These are phyloP conservation scores for Meandrusa payeni DNA, from an alignment of 2,888 invertebrate species.

Conservation along the genomic window DNA sequence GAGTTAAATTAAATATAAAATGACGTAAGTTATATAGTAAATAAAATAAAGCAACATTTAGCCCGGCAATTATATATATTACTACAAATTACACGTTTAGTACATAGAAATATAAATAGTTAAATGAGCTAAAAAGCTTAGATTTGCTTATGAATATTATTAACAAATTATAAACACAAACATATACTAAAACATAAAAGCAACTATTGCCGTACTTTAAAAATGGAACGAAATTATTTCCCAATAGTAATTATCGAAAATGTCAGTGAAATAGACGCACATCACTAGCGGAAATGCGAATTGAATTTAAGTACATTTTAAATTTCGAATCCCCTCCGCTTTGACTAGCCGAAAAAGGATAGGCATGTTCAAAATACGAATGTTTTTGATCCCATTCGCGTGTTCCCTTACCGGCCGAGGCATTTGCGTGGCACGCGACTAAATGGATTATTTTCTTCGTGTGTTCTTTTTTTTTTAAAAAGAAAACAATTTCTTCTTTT, in stretches of 20 bases:
- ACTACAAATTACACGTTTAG: too few relatives aligned
- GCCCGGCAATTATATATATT: too few relatives aligned
- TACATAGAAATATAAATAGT: too few relatives aligned
- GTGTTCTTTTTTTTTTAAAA: conserved; percentile 73
- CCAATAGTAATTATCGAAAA: too few relatives aligned
- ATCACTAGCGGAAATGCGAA: conserved; percentile 59
- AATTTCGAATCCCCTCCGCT: conserved; percentile 67
- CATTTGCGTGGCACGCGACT: conserved; percentile 72
- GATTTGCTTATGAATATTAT: too few relatives aligned
- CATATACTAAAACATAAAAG: neutral
- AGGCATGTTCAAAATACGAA: conserved; percentile 60
- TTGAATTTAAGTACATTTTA: conserved; percentile 79
- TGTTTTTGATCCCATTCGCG: conserved; percentile 69
- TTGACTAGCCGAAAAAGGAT: conserved; percentile 73
- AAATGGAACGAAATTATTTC: too few relatives aligned
- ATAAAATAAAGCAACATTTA: too few relatives aligned
- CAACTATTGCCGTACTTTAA: neutral
- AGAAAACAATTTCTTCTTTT: conserved; percentile 55
- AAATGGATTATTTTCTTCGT: conserved; percentile 79
- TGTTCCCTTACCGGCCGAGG: conserved; percentile 68
- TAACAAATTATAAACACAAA: too few relatives aligned
- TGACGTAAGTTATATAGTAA: too few relatives aligned
- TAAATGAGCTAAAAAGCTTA: too few relatives aligned
- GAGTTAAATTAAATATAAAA: too few relatives aligned
- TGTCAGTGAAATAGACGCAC: conserved; percentile 6